phyloP scores from a whole-genome alignment of 2,888 invertebrate species.

The Synanthedon myopaeformis region DNA sequence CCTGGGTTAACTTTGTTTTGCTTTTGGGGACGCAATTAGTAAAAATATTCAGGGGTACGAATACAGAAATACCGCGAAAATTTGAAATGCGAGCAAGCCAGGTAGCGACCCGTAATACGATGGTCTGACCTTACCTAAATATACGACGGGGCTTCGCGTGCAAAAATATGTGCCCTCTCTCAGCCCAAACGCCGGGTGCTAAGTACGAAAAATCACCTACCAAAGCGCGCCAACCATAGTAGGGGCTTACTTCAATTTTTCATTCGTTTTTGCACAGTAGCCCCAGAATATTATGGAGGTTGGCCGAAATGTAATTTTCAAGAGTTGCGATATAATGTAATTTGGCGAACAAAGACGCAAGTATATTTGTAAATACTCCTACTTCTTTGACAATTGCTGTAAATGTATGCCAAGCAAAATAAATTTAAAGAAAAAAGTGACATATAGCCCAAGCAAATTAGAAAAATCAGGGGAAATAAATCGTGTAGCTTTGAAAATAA shows the following conservation, averaged over 20 bases:
- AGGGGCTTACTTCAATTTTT: constrained; percentile 3
- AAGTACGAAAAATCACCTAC: constrained; percentile 9
- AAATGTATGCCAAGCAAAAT: no score
- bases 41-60: background rate
- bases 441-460: no score
- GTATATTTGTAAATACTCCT: no score
- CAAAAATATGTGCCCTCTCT: constrained; percentile 1
- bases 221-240: constrained; percentile 5
- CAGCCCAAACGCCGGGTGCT: constrained; percentile 5
- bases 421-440: no score
- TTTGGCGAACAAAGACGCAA: no score
- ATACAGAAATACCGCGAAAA: background rate
- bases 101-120: background rate
- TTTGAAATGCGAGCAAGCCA: background rate
- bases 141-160: background rate
- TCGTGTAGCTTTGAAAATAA: no score
- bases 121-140: background rate
- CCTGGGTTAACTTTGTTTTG: background rate
- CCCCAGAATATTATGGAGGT: background rate
- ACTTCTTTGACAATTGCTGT: no score
- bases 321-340: no score
- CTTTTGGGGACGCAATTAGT: background rate
- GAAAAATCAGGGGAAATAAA: no score
- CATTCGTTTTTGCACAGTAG: constrained; percentile 3
- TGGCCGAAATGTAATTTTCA: background rate